Evolutionary conservation across 2,797 vertebrate genomes (phyloP).

Genomic region (Danio albolineatus): DNA sequence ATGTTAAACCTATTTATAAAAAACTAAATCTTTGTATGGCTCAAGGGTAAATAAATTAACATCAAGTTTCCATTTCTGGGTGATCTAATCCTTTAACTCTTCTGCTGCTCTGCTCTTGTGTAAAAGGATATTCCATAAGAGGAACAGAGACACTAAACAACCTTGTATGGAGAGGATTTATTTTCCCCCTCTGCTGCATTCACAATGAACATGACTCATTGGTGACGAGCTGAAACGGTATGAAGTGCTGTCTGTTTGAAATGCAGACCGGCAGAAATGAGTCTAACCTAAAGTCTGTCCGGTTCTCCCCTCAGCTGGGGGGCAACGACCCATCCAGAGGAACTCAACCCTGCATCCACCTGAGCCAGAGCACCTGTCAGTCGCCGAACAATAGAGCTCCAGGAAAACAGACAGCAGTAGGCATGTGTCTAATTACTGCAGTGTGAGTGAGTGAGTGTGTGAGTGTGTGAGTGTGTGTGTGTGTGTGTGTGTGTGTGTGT

Average conservation of each 20-base stretch:
- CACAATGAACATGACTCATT: constrained; percentile 41
- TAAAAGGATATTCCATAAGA: constrained; percentile 19
- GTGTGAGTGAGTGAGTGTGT: background rate
- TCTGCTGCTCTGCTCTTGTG: background rate
- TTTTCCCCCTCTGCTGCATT: constrained; percentile 21
- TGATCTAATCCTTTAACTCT: background rate
- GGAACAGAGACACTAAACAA: constrained; percentile 23
- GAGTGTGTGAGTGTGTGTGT: background rate
- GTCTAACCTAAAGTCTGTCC: constrained; percentile 11
- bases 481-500: background rate
- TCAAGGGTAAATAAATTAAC: no score
- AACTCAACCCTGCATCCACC: constrained; percentile 3
- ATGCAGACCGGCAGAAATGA: constrained; percentile 15
- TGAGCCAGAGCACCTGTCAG: constrained; percentile 17
- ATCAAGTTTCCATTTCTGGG: no score
- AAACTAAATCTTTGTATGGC: no score
- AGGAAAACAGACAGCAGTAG: constrained; percentile 9
- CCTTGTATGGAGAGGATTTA: background rate
- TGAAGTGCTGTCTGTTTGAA: constrained; percentile 33
- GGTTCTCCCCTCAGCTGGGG: background rate
- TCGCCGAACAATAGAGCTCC: background rate
- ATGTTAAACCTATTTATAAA: no score
- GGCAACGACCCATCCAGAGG: constrained; percentile 9
- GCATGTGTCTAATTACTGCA: constrained; percentile 14
- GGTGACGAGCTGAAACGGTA: constrained; percentile 15